Conservation (phyloP, 2,888 invertebrate species). For the Ligdia adustata region DNA sequence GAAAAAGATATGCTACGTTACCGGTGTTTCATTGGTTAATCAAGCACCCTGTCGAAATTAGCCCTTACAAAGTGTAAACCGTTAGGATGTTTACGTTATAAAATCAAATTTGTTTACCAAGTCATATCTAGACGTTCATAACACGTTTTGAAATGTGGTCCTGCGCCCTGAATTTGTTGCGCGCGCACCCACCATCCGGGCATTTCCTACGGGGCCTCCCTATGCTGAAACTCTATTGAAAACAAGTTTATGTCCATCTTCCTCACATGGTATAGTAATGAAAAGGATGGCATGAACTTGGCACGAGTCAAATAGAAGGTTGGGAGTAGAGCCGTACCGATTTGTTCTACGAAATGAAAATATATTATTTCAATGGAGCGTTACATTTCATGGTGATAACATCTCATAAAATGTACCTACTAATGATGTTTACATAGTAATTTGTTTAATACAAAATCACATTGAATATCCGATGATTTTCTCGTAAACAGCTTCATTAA, state of each 20-base stretch:
- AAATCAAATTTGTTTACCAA: conserved; percentile 24
- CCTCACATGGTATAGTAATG: conserved; percentile 31
- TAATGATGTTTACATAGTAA: conserved; percentile 1
- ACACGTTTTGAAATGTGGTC: conserved; percentile 61
- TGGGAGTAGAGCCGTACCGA: conserved; percentile 24
- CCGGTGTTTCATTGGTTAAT: neutral
- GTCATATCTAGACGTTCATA: conserved; percentile 65
- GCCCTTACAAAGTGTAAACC: conserved; percentile 1
- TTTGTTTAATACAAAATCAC: neutral
- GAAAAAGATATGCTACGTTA: no score
- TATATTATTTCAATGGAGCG: conserved; percentile 16
- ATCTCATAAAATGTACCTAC: conserved; percentile 1
- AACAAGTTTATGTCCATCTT: conserved; percentile 41
- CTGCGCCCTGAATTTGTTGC: conserved; percentile 78
- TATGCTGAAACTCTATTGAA: conserved; percentile 48
- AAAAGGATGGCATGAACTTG: conserved; percentile 28
- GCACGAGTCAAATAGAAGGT: conserved; percentile 15
- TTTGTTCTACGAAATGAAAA: conserved; percentile 13
- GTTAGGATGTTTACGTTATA: neutral
- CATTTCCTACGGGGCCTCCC: conserved; percentile 52
- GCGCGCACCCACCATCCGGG: conserved; percentile 68
- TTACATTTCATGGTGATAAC: conserved; percentile 7
- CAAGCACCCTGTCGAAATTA: neutral
- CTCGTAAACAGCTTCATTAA: conserved; percentile 2
- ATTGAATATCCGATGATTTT: neutral